phyloP scores from a whole-genome alignment of 2,113 vertebrate species.

The Carollia perspicillata region DNA sequence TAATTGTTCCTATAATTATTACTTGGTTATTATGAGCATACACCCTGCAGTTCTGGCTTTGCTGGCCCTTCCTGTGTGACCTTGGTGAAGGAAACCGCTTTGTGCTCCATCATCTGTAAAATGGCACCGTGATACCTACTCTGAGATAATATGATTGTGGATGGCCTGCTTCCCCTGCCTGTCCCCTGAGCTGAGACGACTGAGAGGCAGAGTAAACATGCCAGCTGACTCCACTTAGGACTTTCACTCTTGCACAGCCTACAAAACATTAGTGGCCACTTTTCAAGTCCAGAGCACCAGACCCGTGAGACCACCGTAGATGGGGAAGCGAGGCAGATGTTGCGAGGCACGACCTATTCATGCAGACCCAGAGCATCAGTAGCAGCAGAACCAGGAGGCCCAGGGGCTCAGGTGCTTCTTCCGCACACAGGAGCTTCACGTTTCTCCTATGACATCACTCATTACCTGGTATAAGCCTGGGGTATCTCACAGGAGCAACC shows the following conservation, averaged over 20 bases:
- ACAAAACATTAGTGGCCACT: neutral
- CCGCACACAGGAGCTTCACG: fast-evolving
- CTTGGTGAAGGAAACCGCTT: too few relatives aligned
- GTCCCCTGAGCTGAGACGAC: fast-evolving
- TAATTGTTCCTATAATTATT: fast-evolving
- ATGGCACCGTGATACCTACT: fast-evolving
- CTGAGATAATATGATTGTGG: neutral
- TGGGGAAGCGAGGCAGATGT: fast-evolving
- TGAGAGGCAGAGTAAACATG: fast-evolving
- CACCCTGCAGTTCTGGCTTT: fast-evolving
- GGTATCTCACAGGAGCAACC: neutral
- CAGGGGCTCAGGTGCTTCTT: fast-evolving
- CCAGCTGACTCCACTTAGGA: neutral
- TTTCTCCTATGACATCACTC: fast-evolving
- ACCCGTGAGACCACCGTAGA: fast-evolving
- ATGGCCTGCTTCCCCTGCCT: fast-evolving
- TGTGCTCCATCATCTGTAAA: neutral
- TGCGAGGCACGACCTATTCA: fast-evolving
- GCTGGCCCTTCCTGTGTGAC: too few relatives aligned
- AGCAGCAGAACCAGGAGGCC: neutral
- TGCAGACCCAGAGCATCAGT: fast-evolving
- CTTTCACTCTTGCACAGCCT: neutral
- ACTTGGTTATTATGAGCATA: fast-evolving
- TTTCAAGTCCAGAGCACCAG: neutral
- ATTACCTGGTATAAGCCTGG: neutral